Percentiles rank a stretch among this genome's conserved stretches.
These are phyloP conservation scores for Triops longicaudatus DNA, from an alignment of 1,140 invertebrate species.

Conservation along the genomic window DNA sequence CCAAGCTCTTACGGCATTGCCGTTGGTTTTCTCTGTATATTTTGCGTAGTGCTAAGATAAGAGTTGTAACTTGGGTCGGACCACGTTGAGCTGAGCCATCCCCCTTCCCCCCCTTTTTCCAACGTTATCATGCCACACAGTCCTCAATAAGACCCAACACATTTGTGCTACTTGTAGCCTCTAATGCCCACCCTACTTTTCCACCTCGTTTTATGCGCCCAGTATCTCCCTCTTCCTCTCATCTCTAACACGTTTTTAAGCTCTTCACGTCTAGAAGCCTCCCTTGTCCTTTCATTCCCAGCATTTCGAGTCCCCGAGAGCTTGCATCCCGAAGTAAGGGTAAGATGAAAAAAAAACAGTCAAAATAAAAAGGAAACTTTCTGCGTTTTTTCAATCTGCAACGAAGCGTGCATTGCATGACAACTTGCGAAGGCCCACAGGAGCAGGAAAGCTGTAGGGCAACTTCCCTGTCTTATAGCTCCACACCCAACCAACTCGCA, in stretches of 20 bases:
- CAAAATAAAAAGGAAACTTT: background rate
- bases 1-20: background rate
- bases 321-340: background rate
- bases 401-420: slow-evolving; percentile 1
- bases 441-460: background rate
- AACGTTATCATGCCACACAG: background rate
- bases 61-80: background rate
- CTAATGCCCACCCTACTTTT: background rate
- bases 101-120: background rate
- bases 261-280: background rate
- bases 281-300: background rate
- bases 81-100: background rate
- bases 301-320: background rate
- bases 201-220: background rate
- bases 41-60: slow-evolving; percentile 5
- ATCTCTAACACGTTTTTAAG: background rate
- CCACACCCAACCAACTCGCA: background rate
- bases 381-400: background rate
- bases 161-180: background rate
- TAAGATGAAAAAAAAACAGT: background rate
- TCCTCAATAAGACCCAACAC: background rate
- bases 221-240: slow-evolving; percentile 10
- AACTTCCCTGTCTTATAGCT: background rate
- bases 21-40: background rate
- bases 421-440: slow-evolving; percentile 5